A percentile compares a stretch with the other conserved stretches of the same genome.
These are phyloP conservation scores for Pteria penguin DNA, from an alignment of 2,888 invertebrate species.

Conservation along the genomic window DNA sequence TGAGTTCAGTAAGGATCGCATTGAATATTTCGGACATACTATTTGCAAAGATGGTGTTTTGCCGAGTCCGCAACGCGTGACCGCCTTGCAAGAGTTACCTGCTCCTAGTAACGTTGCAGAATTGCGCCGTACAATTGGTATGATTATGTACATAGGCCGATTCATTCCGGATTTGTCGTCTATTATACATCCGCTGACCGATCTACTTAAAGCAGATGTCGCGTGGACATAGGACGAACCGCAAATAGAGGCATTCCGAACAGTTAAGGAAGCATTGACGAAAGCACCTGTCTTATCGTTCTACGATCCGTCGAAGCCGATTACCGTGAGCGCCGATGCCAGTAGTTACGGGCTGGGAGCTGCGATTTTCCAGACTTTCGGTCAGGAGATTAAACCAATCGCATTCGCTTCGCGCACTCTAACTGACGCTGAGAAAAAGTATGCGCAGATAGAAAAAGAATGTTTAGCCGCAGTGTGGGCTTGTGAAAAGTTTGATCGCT, in stretches of 20 bases:
- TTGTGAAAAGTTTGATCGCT: constrained; percentile 32
- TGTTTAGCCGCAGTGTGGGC: constrained; percentile 7
- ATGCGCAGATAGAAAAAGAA: constrained; percentile 29
- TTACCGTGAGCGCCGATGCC: constrained; percentile 14
- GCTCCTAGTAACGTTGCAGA: constrained; percentile 1
- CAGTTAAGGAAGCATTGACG: constrained; percentile 5
- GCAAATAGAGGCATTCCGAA: constrained; percentile 7
- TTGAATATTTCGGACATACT: constrained; percentile 14
- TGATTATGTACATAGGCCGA: constrained; percentile 15
- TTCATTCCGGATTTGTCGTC: constrained; percentile 23
- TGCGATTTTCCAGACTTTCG: constrained; percentile 13
- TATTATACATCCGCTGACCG: constrained; percentile 1
- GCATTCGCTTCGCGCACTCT: constrained; percentile 16
- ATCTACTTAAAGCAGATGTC: constrained; percentile 8
- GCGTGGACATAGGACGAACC: constrained; percentile 13
- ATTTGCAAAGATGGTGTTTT: constrained; percentile 5
- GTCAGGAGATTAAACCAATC: constrained; percentile 1
- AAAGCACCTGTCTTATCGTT: constrained; percentile 12
- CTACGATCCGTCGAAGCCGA: constrained; percentile 15
- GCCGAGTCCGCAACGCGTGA: neutral
- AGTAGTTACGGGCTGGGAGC: constrained; percentile 13
- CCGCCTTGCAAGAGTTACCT: constrained; percentile 2
- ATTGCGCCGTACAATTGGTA: constrained; percentile 9
- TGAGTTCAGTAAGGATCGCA: constrained; percentile 3
- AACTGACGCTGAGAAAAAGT: constrained; percentile 13